Evolutionary conservation across 2,797 vertebrate species (phyloP).

Genomic region (Bovichtus diacanthus): DNA sequence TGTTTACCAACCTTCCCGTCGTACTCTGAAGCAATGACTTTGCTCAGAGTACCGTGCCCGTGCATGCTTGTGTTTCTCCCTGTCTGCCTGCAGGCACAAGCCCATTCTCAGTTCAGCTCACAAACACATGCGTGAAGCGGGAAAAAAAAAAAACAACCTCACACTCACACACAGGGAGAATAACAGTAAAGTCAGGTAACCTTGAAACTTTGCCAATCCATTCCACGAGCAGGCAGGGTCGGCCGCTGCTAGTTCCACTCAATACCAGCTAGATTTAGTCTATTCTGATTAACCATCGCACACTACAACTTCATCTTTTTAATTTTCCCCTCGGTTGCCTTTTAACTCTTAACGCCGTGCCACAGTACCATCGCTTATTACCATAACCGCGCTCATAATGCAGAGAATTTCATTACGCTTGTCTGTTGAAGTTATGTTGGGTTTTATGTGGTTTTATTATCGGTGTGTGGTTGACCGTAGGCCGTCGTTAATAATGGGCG

Average conservation of each 20-base stretch:
- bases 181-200: constrained; percentile 38
- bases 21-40: constrained; percentile 65
- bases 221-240: constrained; percentile 19
- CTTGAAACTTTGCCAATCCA: constrained; percentile 54
- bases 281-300: constrained; percentile 47
- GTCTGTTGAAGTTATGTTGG: constrained; percentile 82
- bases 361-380: constrained; percentile 75
- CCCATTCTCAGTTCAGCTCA: constrained; percentile 34
- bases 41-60: constrained; percentile 42
- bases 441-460: constrained; percentile 84
- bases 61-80: constrained; percentile 26
- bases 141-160: constrained; percentile 12
- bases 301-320: constrained; percentile 77
- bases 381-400: constrained; percentile 73
- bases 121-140: constrained; percentile 9
- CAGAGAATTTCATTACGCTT: constrained; percentile 82
- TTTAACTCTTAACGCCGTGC: constrained; percentile 66
- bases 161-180: constrained; percentile 12
- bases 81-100: constrained; percentile 44
- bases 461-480: constrained; percentile 81
- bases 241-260: constrained; percentile 3
- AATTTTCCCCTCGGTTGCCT: constrained; percentile 83
- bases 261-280: constrained; percentile 7
- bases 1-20: constrained; percentile 67
- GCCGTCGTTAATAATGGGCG: constrained; percentile 82